Evolutionary conservation across 2,888 invertebrate genomes (phyloP), one percentile per base, ranked within the genome.

Genomic region (Monoplex corrugatus): DNA sequence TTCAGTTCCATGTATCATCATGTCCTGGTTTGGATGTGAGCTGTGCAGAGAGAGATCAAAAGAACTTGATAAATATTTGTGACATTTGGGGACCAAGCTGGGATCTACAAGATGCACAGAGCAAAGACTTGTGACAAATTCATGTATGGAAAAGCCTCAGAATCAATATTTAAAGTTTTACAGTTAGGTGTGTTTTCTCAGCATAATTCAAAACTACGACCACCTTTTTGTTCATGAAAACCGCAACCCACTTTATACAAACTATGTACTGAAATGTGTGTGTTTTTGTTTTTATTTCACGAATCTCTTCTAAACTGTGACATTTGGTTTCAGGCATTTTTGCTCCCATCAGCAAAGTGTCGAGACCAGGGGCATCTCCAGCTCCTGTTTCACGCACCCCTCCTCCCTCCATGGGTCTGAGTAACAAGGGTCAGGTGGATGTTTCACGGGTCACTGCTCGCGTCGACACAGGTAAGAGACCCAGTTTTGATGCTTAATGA

Each of bases 321-420:
- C 57, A 2, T 85, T 19, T 80, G n/a, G 13, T 92, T 93, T 3
- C 89, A 96, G 96, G 96, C 84, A 96, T 96, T 68, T 96, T 96
- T 94, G 96, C 96, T 43, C 96, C 96, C 16, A 93, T 96, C 44
- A 95, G 95, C 90, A 96, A 96, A 92, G 95, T 96, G 35, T 93
- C 95, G 32, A 96, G 95, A 89, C 93, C 94, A n/a, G 95, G 95
- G 28, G 90, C 90, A n/a, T 87, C 91, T 45, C 87, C 90, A 38
- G 87, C 87, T 16, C 91, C 92, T 32, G 90, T 92, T 45, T 88
- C 92, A 19, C 89, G 80, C 86, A 13, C 91, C 90, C 80, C 91
- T 90, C 92, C 93, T 16, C 89, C 90, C 40, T 91, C 92, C 88
- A 88, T 90, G 13, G 89, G 89, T 2, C 89, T 92, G 63, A 94